Evolutionary conservation across 2,888 invertebrate species (phyloP).

Genomic region (Lottia scabra): DNA sequence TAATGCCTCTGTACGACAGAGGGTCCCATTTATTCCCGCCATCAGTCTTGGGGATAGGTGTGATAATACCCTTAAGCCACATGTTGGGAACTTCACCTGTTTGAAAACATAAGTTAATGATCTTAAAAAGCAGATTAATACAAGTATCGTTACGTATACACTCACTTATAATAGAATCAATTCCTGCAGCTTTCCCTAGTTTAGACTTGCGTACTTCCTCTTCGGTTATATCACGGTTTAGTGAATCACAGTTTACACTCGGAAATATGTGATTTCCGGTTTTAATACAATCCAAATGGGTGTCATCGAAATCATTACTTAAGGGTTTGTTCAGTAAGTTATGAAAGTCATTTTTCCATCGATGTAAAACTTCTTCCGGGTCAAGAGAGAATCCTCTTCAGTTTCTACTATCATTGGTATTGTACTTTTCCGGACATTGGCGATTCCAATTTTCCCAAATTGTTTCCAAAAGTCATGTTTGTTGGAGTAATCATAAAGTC

Average conservation of each 20-base stretch:
- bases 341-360: not conserved
- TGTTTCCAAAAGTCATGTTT: no score
- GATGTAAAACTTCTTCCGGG: not conserved
- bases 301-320: not conserved
- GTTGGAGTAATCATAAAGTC: no score
- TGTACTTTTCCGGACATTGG: not conserved
- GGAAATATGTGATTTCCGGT: not conserved
- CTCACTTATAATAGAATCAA: not conserved
- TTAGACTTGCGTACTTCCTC: slow-evolving; percentile 1
- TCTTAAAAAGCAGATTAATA: not conserved
- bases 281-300: not conserved
- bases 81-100: not conserved
- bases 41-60: not conserved
- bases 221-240: not conserved
- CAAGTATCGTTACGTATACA: slow-evolving; percentile 1
- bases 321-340: not conserved
- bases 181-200: not conserved
- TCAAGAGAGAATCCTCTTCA: not conserved
- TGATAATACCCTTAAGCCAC: not conserved
- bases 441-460: no score
- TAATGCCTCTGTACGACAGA: not conserved
- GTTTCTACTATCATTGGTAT: slow-evolving; percentile 1
- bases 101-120: slow-evolving; percentile 11
- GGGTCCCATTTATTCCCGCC: not conserved
- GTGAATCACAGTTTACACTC: not conserved